Base-by-base conservation (phyloP, 2,888 invertebrate species). In the Metalampra italica region DNA sequence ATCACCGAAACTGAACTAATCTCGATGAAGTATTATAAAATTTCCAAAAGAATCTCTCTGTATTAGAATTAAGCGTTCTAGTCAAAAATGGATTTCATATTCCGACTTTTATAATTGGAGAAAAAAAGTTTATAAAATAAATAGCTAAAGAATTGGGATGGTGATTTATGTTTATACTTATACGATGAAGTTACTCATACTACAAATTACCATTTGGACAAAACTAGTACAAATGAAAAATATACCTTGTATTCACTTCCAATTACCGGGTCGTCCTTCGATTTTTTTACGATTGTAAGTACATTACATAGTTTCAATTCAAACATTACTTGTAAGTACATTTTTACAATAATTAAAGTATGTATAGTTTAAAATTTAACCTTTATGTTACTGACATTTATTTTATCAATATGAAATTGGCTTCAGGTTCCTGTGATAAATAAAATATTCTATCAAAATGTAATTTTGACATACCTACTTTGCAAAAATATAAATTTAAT, bases 21-120 rank as follows among this genome's bases (percentile, higher is more conserved):
- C 73, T 78, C 67, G 69, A 67, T 7, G 74, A 86, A 87, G 87
- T 87, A 87, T 86, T 84, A 84, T 71, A 68, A 69, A 75, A 3
- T 74, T 78, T 75, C 73, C 75, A 76, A 80, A 84, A 77, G 87
- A 86, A 87, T 87, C 88, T 86, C 78, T 85, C 82, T 87, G 84
- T 86, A 84, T 87, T 87, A 84, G 79, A 78, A 76, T 75, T 81
- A 85, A 86, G 79, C 72, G 77, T 80, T 89, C 89, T 89, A 89
- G 89, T 89, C 89, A 89, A 88, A 84, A 86, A 85, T 78, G 74
- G 71, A 76, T 79, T 78, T 79, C 75, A 69, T 75, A 66, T 66
- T 68, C 66, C 72, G 68, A 70, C 68, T 71, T 68, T 66, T 66
- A 61, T 66, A 51, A 46, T 50, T 50, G 46, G 29, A 46, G 36